These are phyloP conservation scores for Drosophila tsacasi DNA, from an alignment of 1,140 invertebrate genomes.

Conservation along the genomic window DNA sequence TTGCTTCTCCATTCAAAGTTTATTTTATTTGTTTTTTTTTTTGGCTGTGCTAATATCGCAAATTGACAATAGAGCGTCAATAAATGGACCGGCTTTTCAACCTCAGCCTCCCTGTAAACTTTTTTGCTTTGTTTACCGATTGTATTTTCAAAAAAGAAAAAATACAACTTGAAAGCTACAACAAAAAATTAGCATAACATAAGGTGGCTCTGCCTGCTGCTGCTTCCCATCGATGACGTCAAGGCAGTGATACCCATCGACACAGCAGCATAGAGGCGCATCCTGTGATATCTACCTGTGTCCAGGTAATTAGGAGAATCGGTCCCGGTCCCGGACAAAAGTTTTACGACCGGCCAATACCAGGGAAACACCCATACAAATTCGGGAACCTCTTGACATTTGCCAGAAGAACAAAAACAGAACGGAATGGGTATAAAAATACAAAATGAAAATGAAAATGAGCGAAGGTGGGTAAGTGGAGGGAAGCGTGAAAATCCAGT, in stretches of 20 bases:
- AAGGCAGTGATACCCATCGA: slow-evolving; percentile 4
- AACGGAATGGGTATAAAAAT: slow-evolving; percentile 13
- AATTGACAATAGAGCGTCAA: slow-evolving; percentile 73
- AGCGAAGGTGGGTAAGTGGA: slow-evolving; percentile 1
- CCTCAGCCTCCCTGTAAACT: slow-evolving; percentile 17
- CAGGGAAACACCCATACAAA: slow-evolving; percentile 35
- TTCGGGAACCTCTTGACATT: slow-evolving; percentile 46
- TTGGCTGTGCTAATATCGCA: slow-evolving; percentile 59
- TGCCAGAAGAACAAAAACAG: slow-evolving; percentile 35
- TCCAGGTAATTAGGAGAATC: slow-evolving; percentile 59
- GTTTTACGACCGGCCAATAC: slow-evolving; percentile 44
- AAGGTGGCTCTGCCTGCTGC: slow-evolving; percentile 25
- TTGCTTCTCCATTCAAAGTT: slow-evolving; percentile 36
- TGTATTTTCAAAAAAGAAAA: slow-evolving; percentile 50
- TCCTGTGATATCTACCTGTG: slow-evolving; percentile 56
- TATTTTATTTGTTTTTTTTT: slow-evolving; percentile 2
- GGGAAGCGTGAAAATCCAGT: slow-evolving; percentile 44
- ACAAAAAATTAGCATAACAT: slow-evolving; percentile 66
- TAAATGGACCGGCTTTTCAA: slow-evolving; percentile 58
- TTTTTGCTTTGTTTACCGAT: slow-evolving; percentile 49
- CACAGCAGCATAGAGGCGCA: slow-evolving; percentile 10
- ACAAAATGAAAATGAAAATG: not conserved
- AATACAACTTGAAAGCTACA: slow-evolving; percentile 51
- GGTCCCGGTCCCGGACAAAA: slow-evolving; percentile 18
- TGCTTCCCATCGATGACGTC: slow-evolving; percentile 49